Base-by-base conservation (phyloP, 2,888 invertebrate genomes). In the Conomelus anceps region DNA sequence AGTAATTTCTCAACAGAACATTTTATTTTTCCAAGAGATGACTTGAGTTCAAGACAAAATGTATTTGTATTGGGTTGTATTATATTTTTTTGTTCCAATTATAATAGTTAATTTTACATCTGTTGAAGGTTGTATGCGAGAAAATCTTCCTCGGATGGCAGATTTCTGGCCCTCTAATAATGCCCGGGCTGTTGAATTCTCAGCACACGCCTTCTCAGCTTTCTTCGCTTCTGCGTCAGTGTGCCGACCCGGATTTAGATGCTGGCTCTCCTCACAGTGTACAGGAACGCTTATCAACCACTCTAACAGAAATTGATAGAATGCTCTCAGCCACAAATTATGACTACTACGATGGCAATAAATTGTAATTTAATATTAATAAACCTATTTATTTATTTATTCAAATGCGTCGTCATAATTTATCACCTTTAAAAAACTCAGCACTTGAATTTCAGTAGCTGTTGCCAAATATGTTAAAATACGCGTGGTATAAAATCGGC, bases 141-240 rank as follows among this genome's bases (percentile, higher is more conserved):
- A 95, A 95, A 91, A 94, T 96, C 91, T 95, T 95, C 92, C 93
- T 96, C 41, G 95, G 95, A 0, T 95, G 95, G 95, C 94, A 94
- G 24, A 93, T 95, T 92, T 95, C 95, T 0, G 95, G 95, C 63
- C 94, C 94, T 63, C 93, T 95, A 85, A 94, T 95, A 91, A 94
- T 95, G 90, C 95, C 95, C 22, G 95, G 96, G 0, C 92, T 95
- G 89, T 92, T 96, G 23, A 94, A 95, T 93, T 95, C 95, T 0
- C 94, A 94, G 88, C 94, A 94, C 90, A 95, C 95, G 0, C 95
- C 95, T 0, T 94, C 94, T 20, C 94, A 94, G 41, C 92, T 96
- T 84, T 94, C 95, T 0, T 94, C 95, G 7, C 92, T 95, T 89
- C 92, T 96, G 41, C 93, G 95, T 90, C 94, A 94, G 90, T 96